Evolutionary conservation across 1,140 invertebrate species (phyloP).

Genomic region (Portunus trituberculatus): DNA sequence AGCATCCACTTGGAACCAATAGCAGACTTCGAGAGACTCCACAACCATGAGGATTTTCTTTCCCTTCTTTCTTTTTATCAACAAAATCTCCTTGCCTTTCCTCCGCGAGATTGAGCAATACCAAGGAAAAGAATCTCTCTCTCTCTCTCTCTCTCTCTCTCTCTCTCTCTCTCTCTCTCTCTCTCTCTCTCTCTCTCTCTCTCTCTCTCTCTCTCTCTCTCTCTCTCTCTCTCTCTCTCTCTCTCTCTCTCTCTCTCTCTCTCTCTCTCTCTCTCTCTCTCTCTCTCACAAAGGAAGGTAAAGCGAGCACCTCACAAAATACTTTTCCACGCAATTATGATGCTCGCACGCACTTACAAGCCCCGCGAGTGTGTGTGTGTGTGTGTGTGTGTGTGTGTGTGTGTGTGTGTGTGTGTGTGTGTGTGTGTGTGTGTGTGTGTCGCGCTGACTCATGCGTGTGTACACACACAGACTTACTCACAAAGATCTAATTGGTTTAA

Average conservation of each 20-base stretch:
- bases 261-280: no score
- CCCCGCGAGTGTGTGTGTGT: neutral
- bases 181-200: no score
- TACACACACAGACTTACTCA: neutral
- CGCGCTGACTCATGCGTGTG: neutral
- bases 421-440: neutral
- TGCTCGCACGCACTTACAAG: neutral
- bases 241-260: no score
- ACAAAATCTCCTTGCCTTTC: neutral
- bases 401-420: neutral
- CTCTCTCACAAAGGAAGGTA: neutral
- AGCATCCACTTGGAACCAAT: neutral
- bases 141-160: no score
- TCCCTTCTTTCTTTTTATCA: conserved; percentile 3
- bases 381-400: neutral
- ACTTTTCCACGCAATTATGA: neutral
- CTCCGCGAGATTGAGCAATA: conserved; percentile 1
- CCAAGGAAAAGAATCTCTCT: neutral
- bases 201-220: no score
- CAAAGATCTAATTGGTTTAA: neutral
- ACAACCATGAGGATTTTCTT: neutral
- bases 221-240: no score
- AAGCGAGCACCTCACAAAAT: neutral
- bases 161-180: no score
- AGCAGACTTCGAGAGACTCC: neutral